Conservation (phyloP, 2,888 invertebrate species). For the Chelonus formosanus region DNA sequence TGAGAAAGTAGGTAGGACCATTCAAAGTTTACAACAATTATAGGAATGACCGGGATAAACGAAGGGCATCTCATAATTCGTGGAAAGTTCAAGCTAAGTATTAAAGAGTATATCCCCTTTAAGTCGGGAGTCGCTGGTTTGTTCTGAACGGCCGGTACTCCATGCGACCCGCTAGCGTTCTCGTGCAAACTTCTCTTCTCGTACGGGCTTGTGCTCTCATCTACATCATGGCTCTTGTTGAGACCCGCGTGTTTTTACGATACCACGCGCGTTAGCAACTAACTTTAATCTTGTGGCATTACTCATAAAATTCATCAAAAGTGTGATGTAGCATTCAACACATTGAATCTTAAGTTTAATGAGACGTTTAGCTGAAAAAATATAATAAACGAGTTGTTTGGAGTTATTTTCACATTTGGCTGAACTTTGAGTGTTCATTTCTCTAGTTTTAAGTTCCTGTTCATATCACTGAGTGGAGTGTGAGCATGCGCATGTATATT, state of each 20-base stretch:
- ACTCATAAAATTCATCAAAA: not conserved
- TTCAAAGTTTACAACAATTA: too few species aligned
- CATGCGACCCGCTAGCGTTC: slow-evolving; percentile 28
- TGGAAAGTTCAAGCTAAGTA: too few species aligned
- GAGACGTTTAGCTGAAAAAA: slow-evolving; percentile 10
- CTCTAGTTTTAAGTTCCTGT: slow-evolving; percentile 13
- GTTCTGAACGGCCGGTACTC: slow-evolving; percentile 32
- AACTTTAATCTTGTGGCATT: not conserved
- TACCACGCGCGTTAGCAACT: slow-evolving; percentile 2
- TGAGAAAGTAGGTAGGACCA: too few species aligned
- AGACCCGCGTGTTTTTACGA: slow-evolving; percentile 15
- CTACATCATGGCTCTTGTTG: slow-evolving; percentile 4
- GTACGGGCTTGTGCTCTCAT: slow-evolving; percentile 8
- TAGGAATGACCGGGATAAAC: too few species aligned
- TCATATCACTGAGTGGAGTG: not conserved
- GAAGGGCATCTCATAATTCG: too few species aligned
- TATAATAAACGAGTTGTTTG: slow-evolving; percentile 9
- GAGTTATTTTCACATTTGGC: slow-evolving; percentile 17
- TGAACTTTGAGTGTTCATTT: slow-evolving; percentile 10
- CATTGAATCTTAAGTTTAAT: slow-evolving; percentile 4
- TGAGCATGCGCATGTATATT: slow-evolving; percentile 9
- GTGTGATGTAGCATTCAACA: not conserved
- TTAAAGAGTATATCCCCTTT: slow-evolving; percentile 42
- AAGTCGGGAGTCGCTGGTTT: slow-evolving; percentile 42
- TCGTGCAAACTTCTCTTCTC: slow-evolving; percentile 31